phyloP scores from a whole-genome alignment of 2,888 invertebrate species.

The Onthophagus sagittarius region DNA sequence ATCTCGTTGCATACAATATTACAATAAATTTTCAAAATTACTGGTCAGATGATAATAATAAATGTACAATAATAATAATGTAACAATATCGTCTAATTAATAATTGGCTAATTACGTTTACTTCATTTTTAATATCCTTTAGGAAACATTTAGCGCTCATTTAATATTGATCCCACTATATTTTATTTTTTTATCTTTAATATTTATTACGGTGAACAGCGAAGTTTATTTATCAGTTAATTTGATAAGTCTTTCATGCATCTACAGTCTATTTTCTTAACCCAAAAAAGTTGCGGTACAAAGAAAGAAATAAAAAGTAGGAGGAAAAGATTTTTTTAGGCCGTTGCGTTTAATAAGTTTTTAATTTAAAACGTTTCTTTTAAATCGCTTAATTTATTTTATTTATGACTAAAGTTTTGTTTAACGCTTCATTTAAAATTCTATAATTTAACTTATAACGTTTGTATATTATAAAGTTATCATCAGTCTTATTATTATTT shows the following conservation, averaged over 20 bases:
- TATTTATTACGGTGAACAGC: not conserved
- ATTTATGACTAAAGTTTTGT: not conserved
- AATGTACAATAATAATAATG: not conserved
- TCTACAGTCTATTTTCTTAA: not conserved
- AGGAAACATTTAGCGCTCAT: slow-evolving; percentile 9
- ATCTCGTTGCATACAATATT: slow-evolving; percentile 10
- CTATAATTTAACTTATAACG: not conserved
- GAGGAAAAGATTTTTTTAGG: not conserved
- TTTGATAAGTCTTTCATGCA: not conserved
- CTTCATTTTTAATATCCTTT: not conserved
- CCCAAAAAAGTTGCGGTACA: not conserved
- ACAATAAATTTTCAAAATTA: slow-evolving; percentile 3
- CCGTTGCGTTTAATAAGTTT: not conserved
- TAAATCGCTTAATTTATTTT: not conserved
- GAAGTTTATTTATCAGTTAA: not conserved
- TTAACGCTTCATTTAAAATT: not conserved
- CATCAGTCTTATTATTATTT: not conserved
- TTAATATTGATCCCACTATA: slow-evolving; percentile 10
- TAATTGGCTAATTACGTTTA: not conserved
- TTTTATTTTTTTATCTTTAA: not conserved
- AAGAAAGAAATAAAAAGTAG: not conserved
- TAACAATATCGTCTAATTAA: not conserved
- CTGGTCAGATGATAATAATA: not conserved
- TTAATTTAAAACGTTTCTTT: not conserved
- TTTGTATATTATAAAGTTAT: not conserved